Conservation (phyloP, 2,113 vertebrate genomes). For the Oxyura jamaicensis region DNA sequence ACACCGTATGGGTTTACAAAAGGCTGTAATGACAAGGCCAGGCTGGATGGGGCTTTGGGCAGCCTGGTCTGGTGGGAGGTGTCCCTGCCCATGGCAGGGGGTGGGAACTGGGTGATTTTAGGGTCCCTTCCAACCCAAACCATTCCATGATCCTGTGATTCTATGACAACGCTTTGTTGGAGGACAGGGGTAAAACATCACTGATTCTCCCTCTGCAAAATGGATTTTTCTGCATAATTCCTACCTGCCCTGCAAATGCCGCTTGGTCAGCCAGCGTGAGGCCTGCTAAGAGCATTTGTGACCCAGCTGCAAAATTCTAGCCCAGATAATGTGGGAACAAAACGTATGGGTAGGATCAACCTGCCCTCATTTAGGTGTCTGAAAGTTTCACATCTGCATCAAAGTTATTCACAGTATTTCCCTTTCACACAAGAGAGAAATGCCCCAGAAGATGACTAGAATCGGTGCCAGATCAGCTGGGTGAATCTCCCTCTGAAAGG, state of each 20-base stretch:
- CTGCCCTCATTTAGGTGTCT: neutral
- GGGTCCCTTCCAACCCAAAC: too few species aligned
- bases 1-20: neutral
- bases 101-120: too few species aligned
- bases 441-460: neutral
- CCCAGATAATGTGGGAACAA: neutral
- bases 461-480: neutral
- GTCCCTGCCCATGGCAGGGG: too few species aligned
- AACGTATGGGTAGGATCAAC: neutral
- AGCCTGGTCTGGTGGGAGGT: too few species aligned
- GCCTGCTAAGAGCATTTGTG: neutral
- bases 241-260: neutral
- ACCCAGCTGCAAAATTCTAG: neutral
- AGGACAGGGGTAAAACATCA: neutral
- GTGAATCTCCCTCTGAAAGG: neutral
- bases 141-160: too few species aligned
- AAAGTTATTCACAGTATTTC: neutral
- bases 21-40: neutral
- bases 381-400: neutral
- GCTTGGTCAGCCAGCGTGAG: neutral
- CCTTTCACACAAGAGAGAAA: neutral
- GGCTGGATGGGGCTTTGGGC: too few species aligned
- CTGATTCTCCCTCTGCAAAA: neutral
- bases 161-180: neutral
- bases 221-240: neutral